Conservation (phyloP, 2,113 vertebrate genomes). For the Hipposideros armiger region DNA sequence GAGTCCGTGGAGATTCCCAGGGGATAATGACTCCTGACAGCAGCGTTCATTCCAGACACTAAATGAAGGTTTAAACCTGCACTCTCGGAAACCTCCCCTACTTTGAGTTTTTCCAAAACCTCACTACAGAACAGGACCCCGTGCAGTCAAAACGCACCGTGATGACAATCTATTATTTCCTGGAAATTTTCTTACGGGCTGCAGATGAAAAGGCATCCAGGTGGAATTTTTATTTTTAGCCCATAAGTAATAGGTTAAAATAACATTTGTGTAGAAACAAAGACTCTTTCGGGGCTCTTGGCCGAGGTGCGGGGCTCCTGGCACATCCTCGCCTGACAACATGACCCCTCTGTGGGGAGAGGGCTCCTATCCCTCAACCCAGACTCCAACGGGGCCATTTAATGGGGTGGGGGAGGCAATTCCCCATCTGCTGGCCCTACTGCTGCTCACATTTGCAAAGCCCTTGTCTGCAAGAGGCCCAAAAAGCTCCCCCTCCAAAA, state of each 20-base stretch:
- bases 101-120: neutral
- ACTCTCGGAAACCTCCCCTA: neutral
- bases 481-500: neutral
- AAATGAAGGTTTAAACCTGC: neutral
- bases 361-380: neutral
- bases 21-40: neutral
- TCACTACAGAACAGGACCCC: neutral
- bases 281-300: neutral
- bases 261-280: neutral
- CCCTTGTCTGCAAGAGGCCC: slow-evolving; percentile 4
- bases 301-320: neutral
- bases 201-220: neutral
- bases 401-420: no score
- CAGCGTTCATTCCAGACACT: no score
- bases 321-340: neutral
- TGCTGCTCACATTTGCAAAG: slow-evolving; percentile 40
- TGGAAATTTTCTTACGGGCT: neutral
- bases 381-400: neutral
- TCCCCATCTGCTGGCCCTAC: neutral
- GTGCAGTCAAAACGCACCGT: neutral
- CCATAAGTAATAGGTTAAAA: slow-evolving; percentile 43
- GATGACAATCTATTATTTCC: neutral
- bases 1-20: neutral
- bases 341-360: neutral
- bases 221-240: slow-evolving; percentile 47